Percentiles rank a stretch among this genome's conserved stretches.
These are phyloP conservation scores for Pemphigus obesinymphae DNA, from an alignment of 1,140 invertebrate species.

Conservation along the genomic window DNA sequence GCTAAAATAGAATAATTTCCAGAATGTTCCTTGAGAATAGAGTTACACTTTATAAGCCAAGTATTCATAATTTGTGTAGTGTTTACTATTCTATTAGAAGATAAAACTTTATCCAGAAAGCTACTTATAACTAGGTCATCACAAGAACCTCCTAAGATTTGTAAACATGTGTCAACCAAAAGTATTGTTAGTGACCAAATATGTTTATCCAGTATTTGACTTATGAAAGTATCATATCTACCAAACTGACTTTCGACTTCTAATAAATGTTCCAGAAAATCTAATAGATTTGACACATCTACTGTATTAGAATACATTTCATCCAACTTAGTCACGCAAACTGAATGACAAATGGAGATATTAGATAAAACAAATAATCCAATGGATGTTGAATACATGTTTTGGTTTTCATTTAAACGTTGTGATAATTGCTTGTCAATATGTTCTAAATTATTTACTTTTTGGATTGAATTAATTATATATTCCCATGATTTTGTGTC, in stretches of 20 bases:
- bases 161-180: constrained; percentile 17
- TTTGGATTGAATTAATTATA: neutral
- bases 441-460: neutral
- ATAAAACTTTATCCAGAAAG: constrained; percentile 1
- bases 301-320: neutral
- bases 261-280: constrained; percentile 2
- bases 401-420: neutral
- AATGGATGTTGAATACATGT: neutral
- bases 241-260: neutral
- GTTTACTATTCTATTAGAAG: constrained; percentile 11
- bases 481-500: neutral
- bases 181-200: neutral
- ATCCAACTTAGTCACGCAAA: neutral
- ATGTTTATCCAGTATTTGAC: neutral
- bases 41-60: neutral
- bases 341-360: no score
- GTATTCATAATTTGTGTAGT: neutral
- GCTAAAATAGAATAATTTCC: constrained; percentile 6
- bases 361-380: neutral
- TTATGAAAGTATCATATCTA: neutral
- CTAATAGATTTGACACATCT: neutral
- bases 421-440: neutral
- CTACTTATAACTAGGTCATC: constrained; percentile 11
- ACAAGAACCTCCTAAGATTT: neutral
- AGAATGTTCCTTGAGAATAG: neutral